Percentiles rank a stretch among this genome's conserved stretches.
These are phyloP conservation scores for Hypercompe scribonia DNA, from an alignment of 2,888 invertebrate species.

Conservation along the genomic window DNA sequence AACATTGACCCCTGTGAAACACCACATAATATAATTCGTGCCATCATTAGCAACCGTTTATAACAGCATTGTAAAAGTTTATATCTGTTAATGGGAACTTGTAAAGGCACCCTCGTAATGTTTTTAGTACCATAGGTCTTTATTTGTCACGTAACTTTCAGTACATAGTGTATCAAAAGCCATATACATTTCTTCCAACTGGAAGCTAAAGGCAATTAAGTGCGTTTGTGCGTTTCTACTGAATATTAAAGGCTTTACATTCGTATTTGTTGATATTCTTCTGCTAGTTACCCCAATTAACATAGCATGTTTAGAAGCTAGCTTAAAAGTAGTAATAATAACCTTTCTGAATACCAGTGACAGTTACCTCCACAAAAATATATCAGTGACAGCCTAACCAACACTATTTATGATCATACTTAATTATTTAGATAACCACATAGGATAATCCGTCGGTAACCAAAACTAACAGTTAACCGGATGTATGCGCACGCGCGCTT, in stretches of 20 bases:
- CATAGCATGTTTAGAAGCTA: too few relatives aligned
- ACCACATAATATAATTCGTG: not conserved
- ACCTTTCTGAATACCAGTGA: constrained; percentile 29
- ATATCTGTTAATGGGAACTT: not conserved
- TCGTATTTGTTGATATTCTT: too few relatives aligned
- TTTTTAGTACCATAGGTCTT: not conserved
- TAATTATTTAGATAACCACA: constrained; percentile 46
- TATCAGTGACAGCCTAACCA: constrained; percentile 23
- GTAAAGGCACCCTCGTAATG: not conserved
- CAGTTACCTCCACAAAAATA: constrained; percentile 18
- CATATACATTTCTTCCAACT: not conserved
- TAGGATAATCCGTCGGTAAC: constrained; percentile 27
- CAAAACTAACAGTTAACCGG: constrained; percentile 52
- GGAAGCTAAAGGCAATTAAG: too few relatives aligned
- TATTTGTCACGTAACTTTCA: not conserved
- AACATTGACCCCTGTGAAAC: not conserved
- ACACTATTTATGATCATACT: constrained; percentile 43
- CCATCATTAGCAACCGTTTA: not conserved
- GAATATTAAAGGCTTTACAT: constrained; percentile 22
- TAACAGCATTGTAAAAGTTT: not conserved
- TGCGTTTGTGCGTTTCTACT: too few relatives aligned
- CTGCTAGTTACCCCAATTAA: too few relatives aligned
- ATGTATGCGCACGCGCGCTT: constrained; percentile 55
- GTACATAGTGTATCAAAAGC: not conserved
- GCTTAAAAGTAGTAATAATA: too few relatives aligned